Evolutionary conservation across 2,888 invertebrate genomes (phyloP), one percentile per base, ranked within the genome.

Genomic region (Eupithecia subfuscata): DNA sequence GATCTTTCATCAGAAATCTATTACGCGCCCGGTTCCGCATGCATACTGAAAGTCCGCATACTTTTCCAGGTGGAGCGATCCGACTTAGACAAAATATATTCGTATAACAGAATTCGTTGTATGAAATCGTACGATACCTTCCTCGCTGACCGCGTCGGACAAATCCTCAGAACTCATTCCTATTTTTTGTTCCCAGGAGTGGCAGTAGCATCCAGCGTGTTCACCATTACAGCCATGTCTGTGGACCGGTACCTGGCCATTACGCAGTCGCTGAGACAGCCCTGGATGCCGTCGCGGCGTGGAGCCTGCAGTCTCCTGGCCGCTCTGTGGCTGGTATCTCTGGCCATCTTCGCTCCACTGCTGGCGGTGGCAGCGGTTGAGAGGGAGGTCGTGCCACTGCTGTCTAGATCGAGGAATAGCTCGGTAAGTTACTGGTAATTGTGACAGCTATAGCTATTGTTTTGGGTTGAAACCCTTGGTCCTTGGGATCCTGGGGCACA

Each of bases 201-300:
- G 40, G 96, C 97, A n/a, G 97, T 97, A 5, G 96, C 97, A 0
- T 96, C 97, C 0, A 97, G 97, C 84, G 96, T 97, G 70, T 97
- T 97, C 88, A 97, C 97, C 0, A 97, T 97, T 82, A 97, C 97
- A 1, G 96, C 97, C 0, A 97, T 97, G 96, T 97, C 97, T 8
- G 95, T 97, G 75, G 97, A 97, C 89, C 95, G 97, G 71, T 97
- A 96, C 83, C 88, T 97, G 74, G 97, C 97, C 72, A 97, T 97
- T 85, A 96, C 97, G 43, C 97, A 97, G 86, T 97, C 97, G 0
- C 96, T 97, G 80, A 95, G 96, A 0, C 96, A 97, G 82, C 95
- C 97, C 37, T 96, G 97, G 87, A 95, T 97, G 86, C 97, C 97
- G 75, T 97, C 96, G 75, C 93, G 96, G 43, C 95, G 96, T 16